These are phyloP conservation scores for Lycodopsis pacificus DNA, from an alignment of 2,797 vertebrate genomes.

Conservation along the genomic window DNA sequence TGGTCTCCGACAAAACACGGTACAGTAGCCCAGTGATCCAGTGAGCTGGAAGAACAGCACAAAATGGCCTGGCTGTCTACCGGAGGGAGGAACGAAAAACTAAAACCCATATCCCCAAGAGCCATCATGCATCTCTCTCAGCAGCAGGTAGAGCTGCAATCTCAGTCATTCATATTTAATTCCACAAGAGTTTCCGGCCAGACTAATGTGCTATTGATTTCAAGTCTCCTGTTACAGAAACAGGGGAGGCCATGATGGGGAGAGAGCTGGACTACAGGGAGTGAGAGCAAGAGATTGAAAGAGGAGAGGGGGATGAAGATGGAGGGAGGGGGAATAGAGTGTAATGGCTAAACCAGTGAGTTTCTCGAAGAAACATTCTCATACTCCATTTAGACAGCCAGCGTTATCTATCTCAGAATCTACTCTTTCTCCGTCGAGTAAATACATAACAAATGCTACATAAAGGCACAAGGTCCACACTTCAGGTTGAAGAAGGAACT, in stretches of 20 bases:
- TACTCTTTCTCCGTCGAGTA: constrained; percentile 17
- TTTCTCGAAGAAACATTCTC: constrained; percentile 52
- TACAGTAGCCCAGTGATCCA: constrained; percentile 37
- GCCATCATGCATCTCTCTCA: constrained; percentile 76
- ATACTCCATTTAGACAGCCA: constrained; percentile 29
- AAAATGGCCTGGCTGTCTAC: constrained; percentile 78
- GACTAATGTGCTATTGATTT: constrained; percentile 90
- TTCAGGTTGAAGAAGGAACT: constrained; percentile 37
- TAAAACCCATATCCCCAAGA: constrained; percentile 68
- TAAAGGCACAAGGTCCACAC: constrained; percentile 31
- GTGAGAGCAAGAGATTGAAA: constrained; percentile 72
- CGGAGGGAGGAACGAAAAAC: constrained; percentile 44
- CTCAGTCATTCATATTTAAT: constrained; percentile 91
- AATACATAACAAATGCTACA: constrained; percentile 30
- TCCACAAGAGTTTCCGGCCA: constrained; percentile 85
- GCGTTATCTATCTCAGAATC: constrained; percentile 37
- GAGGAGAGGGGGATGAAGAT: constrained; percentile 56
- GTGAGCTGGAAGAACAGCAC: constrained; percentile 56
- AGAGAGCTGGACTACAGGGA: constrained; percentile 67
- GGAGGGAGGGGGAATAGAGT: constrained; percentile 48
- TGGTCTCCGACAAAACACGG: constrained; percentile 53
- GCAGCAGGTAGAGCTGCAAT: constrained; percentile 87
- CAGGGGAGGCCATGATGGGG: constrained; percentile 59
- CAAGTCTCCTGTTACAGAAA: constrained; percentile 85
- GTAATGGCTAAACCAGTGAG: constrained; percentile 41